Conservation (phyloP, 2,113 vertebrate genomes). For the Forbesichthys papilliferus region DNA sequence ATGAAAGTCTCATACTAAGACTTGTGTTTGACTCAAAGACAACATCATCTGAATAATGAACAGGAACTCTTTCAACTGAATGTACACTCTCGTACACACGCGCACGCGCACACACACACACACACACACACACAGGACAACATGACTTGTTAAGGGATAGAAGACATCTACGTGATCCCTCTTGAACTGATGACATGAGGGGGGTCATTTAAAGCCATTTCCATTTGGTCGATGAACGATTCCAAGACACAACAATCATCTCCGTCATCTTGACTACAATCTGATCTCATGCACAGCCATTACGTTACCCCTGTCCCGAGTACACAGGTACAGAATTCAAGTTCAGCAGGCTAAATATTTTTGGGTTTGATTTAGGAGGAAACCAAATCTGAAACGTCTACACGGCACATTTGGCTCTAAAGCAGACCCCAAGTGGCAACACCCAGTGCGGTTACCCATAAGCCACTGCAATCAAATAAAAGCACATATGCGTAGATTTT, state of each 20-base stretch:
- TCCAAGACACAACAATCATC: background rate
- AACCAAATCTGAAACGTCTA: slow-evolving; percentile 48
- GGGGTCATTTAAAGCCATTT: slow-evolving; percentile 22
- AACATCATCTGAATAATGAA: slow-evolving; percentile 42
- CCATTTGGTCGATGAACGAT: slow-evolving; percentile 8
- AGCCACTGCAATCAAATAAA: slow-evolving; percentile 69
- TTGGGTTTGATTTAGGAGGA: slow-evolving; percentile 65
- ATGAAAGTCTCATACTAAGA: slow-evolving; percentile 22
- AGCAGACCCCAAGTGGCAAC: slow-evolving; percentile 63
- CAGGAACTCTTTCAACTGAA: slow-evolving; percentile 6
- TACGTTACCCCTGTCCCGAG: slow-evolving; percentile 3
- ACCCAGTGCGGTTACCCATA: slow-evolving; percentile 56
- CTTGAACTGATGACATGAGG: slow-evolving; percentile 68
- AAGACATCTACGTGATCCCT: slow-evolving; percentile 69
- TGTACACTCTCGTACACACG: background rate
- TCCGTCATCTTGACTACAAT: slow-evolving; percentile 14
- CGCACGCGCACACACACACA: background rate
- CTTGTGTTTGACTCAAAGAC: slow-evolving; percentile 32
- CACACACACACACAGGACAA: slow-evolving; percentile 15
- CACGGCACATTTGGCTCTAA: slow-evolving; percentile 61
- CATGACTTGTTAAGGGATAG: slow-evolving; percentile 48
- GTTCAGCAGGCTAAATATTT: slow-evolving; percentile 79
- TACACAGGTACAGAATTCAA: slow-evolving; percentile 72
- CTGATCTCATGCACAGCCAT: slow-evolving; percentile 8
- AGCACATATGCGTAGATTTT: slow-evolving; percentile 68